These are phyloP conservation scores for Scolopax mira DNA, from an alignment of 2,113 vertebrate genomes.

Conservation along the genomic window DNA sequence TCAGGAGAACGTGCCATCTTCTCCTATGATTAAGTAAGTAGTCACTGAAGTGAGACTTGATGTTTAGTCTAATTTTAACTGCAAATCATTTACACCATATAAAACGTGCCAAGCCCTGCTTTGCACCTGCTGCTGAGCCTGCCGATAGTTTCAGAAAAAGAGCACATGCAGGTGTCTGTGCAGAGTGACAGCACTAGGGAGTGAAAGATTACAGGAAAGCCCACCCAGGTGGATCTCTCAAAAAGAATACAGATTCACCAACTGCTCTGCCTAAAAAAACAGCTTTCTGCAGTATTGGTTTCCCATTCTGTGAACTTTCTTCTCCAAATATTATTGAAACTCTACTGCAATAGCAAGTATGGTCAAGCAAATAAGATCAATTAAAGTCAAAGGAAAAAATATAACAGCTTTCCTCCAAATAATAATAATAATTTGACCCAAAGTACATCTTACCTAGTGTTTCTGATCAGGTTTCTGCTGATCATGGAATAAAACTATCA, in stretches of 20 bases:
- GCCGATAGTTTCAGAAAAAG: background rate
- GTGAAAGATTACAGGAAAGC: background rate
- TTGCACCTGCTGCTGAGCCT: slow-evolving; percentile 31
- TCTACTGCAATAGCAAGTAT: background rate
- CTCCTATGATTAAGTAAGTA: slow-evolving; percentile 87
- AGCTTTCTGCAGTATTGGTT: background rate
- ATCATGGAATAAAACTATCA: background rate
- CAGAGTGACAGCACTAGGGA: background rate
- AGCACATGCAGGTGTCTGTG: background rate
- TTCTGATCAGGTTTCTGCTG: background rate
- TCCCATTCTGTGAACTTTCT: background rate
- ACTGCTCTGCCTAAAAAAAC: background rate
- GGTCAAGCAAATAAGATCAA: background rate
- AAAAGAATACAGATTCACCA: background rate
- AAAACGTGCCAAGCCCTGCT: slow-evolving; percentile 52
- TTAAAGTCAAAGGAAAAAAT: background rate
- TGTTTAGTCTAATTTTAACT: slow-evolving; percentile 67
- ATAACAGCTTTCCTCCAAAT: background rate
- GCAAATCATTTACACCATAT: slow-evolving; percentile 8
- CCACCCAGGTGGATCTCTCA: background rate
- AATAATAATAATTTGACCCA: background rate
- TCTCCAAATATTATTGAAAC: background rate
- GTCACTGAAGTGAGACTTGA: slow-evolving; percentile 52
- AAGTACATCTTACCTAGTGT: background rate
- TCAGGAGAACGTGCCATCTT: slow-evolving; percentile 84